Evolutionary conservation across 2,888 invertebrate species (phyloP).

Genomic region (Steinernema scapterisci): DNA sequence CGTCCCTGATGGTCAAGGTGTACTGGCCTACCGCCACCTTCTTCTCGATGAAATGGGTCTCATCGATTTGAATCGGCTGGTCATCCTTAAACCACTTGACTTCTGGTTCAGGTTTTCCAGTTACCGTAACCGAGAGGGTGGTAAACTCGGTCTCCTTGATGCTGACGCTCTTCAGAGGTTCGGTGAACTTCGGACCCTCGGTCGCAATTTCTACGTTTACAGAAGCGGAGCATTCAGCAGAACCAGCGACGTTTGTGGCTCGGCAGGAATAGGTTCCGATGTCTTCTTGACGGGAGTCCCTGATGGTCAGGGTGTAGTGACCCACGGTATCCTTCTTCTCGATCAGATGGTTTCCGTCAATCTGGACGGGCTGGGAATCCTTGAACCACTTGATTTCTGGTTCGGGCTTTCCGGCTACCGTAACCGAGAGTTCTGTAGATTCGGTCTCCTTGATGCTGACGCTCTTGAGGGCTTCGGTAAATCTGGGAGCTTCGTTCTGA

Average conservation of each 20-base stretch:
- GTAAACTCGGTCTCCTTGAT: constrained; percentile 74
- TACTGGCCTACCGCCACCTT: constrained; percentile 75
- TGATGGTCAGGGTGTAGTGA: constrained; percentile 70
- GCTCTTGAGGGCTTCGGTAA: constrained; percentile 42
- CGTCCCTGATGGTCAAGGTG: constrained; percentile 90
- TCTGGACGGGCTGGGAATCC: constrained; percentile 32
- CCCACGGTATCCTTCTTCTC: constrained; percentile 83
- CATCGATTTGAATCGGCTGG: constrained; percentile 36
- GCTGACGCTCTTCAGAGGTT: constrained; percentile 46
- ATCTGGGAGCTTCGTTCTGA: constrained; percentile 37
- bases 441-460: constrained; percentile 45
- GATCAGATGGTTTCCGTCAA: constrained; percentile 78
- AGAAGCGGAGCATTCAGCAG: constrained; percentile 52
- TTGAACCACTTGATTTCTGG: constrained; percentile 38
- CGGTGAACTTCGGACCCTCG: constrained; percentile 47
- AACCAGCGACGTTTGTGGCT: constrained; percentile 73
- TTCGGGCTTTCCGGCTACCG: constrained; percentile 34
- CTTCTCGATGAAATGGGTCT: constrained; percentile 21
- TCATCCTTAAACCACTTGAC: constrained; percentile 82
- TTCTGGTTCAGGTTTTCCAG: constrained; percentile 77
- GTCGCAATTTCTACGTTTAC: constrained; percentile 49
- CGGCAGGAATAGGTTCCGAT: constrained; percentile 83
- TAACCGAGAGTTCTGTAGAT: constrained; percentile 37
- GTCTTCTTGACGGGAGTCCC: constrained; percentile 44
- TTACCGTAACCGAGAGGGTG: constrained; percentile 71